Evolutionary conservation across 2,113 vertebrate species (phyloP).

Genomic region (Narcine bancroftii): DNA sequence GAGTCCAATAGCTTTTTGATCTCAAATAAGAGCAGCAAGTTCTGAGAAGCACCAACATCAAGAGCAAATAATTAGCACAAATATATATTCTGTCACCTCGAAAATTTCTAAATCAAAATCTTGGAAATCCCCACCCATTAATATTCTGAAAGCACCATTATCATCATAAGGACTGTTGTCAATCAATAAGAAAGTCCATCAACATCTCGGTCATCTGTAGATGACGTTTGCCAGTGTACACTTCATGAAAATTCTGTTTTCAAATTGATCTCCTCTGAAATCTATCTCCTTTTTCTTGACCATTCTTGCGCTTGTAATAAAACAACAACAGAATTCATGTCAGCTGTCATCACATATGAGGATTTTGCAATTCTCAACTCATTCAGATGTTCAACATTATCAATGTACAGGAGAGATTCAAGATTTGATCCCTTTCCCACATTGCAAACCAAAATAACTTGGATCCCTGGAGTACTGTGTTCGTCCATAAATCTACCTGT

Average conservation of each 20-base stretch:
- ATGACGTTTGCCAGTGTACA: not conserved
- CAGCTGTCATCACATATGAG: not conserved
- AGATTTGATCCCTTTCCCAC: not conserved
- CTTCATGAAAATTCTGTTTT: not conserved
- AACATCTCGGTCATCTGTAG: not conserved
- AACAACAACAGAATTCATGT: not conserved
- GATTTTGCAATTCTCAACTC: not conserved
- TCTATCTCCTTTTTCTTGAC: not conserved
- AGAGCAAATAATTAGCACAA: not conserved
- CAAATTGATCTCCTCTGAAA: not conserved
- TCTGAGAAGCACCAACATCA: not conserved
- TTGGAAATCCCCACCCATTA: not conserved
- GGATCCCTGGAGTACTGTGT: too few relatives aligned
- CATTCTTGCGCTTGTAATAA: not conserved
- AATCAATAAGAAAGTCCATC: not conserved
- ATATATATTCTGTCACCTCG: not conserved
- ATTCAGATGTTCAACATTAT: not conserved
- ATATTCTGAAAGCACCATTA: not conserved
- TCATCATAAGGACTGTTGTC: not conserved
- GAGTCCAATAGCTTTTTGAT: not conserved
- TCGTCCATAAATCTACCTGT: not conserved
- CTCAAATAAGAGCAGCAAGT: not conserved
- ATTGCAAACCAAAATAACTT: not conserved
- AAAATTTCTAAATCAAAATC: not conserved
- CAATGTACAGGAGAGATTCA: not conserved